Conservation (phyloP, 2,113 vertebrate genomes). For the Vombatus ursinus region DNA sequence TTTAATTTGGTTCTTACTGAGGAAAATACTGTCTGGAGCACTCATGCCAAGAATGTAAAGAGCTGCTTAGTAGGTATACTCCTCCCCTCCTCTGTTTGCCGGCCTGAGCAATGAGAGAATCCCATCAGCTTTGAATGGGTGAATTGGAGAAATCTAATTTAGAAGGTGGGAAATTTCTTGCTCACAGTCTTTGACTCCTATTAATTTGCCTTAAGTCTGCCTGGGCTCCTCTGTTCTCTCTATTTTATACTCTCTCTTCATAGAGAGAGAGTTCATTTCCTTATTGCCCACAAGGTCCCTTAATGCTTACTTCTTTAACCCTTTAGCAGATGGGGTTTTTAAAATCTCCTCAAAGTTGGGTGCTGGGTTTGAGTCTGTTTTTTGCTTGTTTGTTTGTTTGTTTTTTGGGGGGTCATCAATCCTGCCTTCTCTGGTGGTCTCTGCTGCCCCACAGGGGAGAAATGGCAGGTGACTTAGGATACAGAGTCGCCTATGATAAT, state of each 20-base stretch:
- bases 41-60: background rate
- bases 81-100: background rate
- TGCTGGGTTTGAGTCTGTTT: background rate
- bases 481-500: background rate
- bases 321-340: background rate
- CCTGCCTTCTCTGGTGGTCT: background rate
- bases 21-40: rapidly evolving
- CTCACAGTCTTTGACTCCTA: background rate
- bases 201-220: background rate
- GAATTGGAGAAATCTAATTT: background rate
- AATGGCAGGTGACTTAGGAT: background rate
- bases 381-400: too few species aligned
- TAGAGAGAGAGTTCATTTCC: background rate
- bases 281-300: background rate
- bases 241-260: background rate
- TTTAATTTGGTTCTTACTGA: background rate
- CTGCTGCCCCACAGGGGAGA: background rate
- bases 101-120: background rate
- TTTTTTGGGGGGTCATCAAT: background rate
- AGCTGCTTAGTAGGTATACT: background rate
- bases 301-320: background rate
- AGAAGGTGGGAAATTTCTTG: slow-evolving; percentile 31
- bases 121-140: background rate
- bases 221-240: background rate
- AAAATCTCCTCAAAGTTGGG: background rate